phyloP scores from a whole-genome alignment of 2,113 vertebrate genomes.

The Ploceus nigricollis region DNA sequence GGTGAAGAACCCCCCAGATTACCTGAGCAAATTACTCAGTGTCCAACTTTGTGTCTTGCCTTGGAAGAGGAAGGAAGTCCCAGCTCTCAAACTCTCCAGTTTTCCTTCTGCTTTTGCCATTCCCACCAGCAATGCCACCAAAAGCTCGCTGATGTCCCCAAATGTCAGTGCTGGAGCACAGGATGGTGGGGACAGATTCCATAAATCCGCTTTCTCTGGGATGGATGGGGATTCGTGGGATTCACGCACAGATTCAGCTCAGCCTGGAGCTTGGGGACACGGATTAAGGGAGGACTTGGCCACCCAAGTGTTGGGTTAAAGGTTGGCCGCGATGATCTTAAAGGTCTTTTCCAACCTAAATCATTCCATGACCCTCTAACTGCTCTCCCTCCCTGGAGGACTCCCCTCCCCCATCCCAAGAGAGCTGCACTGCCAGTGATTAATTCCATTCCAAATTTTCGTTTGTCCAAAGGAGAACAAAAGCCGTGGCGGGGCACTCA shows the following conservation, averaged over 20 bases:
- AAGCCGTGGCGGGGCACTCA: neutral
- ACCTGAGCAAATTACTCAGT: neutral
- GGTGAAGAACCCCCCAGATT: neutral
- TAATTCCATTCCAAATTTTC: neutral
- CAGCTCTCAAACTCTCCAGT: neutral
- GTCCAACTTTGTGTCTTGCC: neutral
- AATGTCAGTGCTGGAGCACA: rapidly evolving
- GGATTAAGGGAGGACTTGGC: neutral
- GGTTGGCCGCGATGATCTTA: neutral
- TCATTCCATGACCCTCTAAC: neutral
- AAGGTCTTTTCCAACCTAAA: neutral
- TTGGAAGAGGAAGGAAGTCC: neutral
- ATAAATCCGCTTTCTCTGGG: neutral
- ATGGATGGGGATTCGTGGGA: neutral
- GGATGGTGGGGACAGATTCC: neutral
- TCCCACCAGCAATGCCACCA: neutral
- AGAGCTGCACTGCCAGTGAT: neutral
- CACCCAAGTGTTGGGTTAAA: neutral
- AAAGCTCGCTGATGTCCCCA: rapidly evolving
- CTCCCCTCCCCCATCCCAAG: neutral
- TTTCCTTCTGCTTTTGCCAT: neutral
- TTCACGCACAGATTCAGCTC: neutral
- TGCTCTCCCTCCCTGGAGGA: neutral
- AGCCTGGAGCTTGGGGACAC: neutral
- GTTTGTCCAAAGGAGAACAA: neutral